Percentiles rank a stretch among this genome's conserved stretches.
These are phyloP conservation scores for Galeruca laticollis DNA, from an alignment of 2,888 invertebrate genomes.

Conservation along the genomic window DNA sequence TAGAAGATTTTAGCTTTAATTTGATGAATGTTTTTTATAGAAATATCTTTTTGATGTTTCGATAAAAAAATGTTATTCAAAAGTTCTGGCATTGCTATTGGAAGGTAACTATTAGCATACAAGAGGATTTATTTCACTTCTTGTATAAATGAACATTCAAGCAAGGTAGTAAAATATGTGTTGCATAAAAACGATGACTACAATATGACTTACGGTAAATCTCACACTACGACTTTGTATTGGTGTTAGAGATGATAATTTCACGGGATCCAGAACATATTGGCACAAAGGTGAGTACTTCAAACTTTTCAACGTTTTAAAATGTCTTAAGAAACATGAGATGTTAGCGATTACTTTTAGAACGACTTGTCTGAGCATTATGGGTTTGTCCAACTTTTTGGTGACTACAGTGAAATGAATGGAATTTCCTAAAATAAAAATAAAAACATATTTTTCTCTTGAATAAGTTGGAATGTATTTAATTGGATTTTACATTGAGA, in stretches of 20 bases:
- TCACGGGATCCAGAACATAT: slow-evolving; percentile 72
- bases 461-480: background rate
- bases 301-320: slow-evolving; percentile 75
- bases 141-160: too few relatives aligned
- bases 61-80: background rate
- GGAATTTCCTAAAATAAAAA: slow-evolving; percentile 22
- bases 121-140: too few relatives aligned
- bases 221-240: slow-evolving; percentile 23
- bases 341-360: slow-evolving; percentile 63
- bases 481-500: too few relatives aligned
- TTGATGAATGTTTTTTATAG: background rate
- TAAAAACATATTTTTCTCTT: slow-evolving; percentile 9
- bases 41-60: background rate
- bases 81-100: too few relatives aligned
- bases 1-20: slow-evolving; percentile 12
- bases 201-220: slow-evolving; percentile 30
- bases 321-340: slow-evolving; percentile 69
- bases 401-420: slow-evolving; percentile 46
- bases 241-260: slow-evolving; percentile 64
- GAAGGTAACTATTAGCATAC: too few relatives aligned
- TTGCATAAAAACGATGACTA: too few relatives aligned
- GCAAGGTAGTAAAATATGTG: too few relatives aligned
- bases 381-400: slow-evolving; percentile 35
- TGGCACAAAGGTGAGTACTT: slow-evolving; percentile 71
- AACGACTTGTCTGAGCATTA: slow-evolving; percentile 50